phyloP scores from a whole-genome alignment of 37 sponge, comb jelly and placozoan species.

The Spongilla lacustris region DNA sequence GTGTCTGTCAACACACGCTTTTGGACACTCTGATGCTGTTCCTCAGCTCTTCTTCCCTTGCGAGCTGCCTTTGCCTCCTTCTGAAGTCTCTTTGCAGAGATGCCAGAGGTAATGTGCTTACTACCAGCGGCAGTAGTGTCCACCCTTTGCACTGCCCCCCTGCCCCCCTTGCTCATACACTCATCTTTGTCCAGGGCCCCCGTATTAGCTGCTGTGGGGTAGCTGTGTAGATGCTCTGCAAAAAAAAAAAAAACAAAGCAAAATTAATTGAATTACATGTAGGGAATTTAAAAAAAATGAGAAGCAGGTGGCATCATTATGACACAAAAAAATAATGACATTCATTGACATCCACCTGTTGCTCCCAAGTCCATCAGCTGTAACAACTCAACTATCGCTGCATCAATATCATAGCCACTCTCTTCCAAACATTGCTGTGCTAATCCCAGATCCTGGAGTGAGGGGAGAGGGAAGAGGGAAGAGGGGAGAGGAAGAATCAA shows the following conservation, averaged over 20 bases:
- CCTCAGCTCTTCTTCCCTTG: conserved; percentile 42
- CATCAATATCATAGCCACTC: conserved; percentile 32
- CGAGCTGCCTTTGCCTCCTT: conserved; percentile 47
- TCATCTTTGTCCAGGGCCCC: too few species aligned
- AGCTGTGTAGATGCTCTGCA: too few species aligned
- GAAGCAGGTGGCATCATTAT: background rate
- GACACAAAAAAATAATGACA: background rate
- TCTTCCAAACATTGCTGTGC: conserved; percentile 51
- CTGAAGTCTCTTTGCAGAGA: too few species aligned
- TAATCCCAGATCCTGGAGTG: conserved; percentile 44
- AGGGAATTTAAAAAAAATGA: too few species aligned
- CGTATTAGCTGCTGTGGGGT: background rate
- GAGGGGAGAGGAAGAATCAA: background rate
- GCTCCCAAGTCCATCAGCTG: conserved; percentile 45
- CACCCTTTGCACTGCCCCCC: too few species aligned
- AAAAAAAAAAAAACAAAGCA: background rate
- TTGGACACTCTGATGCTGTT: conserved; percentile 1
- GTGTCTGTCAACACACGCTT: too few species aligned
- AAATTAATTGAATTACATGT: background rate
- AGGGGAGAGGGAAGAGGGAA: too few species aligned
- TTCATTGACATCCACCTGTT: background rate
- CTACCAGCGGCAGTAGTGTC: too few species aligned
- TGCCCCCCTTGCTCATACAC: too few species aligned
- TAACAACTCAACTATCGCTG: conserved; percentile 52
- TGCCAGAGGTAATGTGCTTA: too few species aligned